phyloP scores from a whole-genome alignment of 2,888 invertebrate genomes.

The Orthonevra nobilis region DNA sequence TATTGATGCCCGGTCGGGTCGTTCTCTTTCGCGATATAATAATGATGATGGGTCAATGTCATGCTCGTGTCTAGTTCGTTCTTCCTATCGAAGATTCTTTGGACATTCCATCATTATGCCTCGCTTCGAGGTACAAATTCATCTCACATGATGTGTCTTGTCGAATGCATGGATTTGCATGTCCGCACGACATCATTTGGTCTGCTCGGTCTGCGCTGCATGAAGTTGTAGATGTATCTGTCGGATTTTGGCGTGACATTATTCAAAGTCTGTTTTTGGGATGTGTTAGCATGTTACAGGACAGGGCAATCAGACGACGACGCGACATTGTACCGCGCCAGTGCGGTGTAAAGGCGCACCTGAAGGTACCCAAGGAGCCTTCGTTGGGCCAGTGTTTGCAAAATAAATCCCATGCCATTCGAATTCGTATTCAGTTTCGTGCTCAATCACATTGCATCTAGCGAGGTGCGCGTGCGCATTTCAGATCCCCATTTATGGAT shows the following conservation, averaged over 20 bases:
- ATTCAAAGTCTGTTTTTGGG: slow-evolving; percentile 69
- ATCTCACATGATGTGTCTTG: slow-evolving; percentile 51
- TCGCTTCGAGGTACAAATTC: slow-evolving; percentile 62
- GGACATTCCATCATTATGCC: slow-evolving; percentile 65
- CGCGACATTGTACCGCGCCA: neutral
- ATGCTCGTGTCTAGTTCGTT: slow-evolving; percentile 57
- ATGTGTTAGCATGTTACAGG: slow-evolving; percentile 67
- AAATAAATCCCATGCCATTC: slow-evolving; percentile 49
- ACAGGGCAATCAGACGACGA: slow-evolving; percentile 36
- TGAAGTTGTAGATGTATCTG: slow-evolving; percentile 48
- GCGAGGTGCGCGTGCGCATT: slow-evolving; percentile 69
- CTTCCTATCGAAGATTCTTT: slow-evolving; percentile 53
- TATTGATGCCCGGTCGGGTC: slow-evolving; percentile 35
- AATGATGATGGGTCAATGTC: slow-evolving; percentile 63
- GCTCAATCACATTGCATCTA: slow-evolving; percentile 69
- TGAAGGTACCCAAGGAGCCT: too few species aligned
- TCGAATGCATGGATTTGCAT: slow-evolving; percentile 62
- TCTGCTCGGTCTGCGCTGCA: slow-evolving; percentile 12
- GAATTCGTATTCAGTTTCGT: slow-evolving; percentile 63
- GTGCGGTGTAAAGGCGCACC: too few species aligned
- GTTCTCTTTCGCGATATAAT: neutral
- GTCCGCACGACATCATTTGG: slow-evolving; percentile 60
- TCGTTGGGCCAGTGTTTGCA: too few species aligned
- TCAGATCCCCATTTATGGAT: slow-evolving; percentile 64
- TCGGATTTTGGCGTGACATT: slow-evolving; percentile 64